phyloP scores from a whole-genome alignment of 2,113 vertebrate genomes.

The Hystrix brachyura region DNA sequence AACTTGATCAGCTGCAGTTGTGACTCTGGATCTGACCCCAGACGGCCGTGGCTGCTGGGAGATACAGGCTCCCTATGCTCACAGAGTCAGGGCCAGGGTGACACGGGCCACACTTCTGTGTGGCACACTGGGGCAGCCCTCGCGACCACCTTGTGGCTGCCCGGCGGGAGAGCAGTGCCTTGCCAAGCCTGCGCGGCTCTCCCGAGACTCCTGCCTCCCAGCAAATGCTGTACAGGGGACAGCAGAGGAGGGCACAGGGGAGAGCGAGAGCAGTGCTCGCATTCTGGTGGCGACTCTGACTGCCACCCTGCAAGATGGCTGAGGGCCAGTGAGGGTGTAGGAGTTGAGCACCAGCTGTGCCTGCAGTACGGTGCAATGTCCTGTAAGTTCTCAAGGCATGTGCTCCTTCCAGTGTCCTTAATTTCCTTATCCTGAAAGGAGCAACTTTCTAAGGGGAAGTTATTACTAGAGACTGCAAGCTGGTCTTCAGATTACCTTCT shows the following conservation, averaged over 20 bases:
- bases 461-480: not conserved
- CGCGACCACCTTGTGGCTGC: not conserved
- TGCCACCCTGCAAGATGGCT: rapidly evolving
- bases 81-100: not conserved
- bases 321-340: not conserved
- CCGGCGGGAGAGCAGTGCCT: not conserved
- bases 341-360: not conserved
- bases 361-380: rapidly evolving
- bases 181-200: not conserved
- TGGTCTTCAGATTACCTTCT: not conserved
- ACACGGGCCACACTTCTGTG: not conserved
- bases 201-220: not conserved
- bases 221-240: not conserved
- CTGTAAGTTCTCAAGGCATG: not conserved
- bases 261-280: not conserved
- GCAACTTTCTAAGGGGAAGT: too few relatives aligned
- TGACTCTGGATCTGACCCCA: not conserved
- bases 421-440: not conserved
- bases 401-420: too few relatives aligned
- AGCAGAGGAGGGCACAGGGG: not conserved
- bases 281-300: not conserved
- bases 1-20: too few relatives aligned
- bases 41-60: not conserved
- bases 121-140: not conserved
- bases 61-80: not conserved